Evolutionary conservation across 2,888 invertebrate species (phyloP).

Genomic region (Dicranocentrus wangi): DNA sequence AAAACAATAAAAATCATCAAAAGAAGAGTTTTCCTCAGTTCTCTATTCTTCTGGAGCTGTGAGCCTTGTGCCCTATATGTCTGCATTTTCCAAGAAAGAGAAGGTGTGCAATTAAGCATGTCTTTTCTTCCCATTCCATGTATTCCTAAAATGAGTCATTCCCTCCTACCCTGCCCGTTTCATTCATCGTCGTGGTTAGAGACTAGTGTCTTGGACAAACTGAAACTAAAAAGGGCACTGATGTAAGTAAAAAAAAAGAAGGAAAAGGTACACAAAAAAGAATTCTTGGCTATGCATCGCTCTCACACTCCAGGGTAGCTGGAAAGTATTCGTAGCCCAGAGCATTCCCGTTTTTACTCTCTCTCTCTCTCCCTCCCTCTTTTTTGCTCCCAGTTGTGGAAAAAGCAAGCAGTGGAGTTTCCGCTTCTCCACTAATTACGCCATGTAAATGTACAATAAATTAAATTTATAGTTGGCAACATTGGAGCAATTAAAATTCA

Average conservation of each 20-base stretch:
- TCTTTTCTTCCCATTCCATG: conserved; percentile 27
- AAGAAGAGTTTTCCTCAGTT: conserved; percentile 5
- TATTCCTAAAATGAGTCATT: conserved; percentile 40
- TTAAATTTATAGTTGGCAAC: conserved; percentile 59
- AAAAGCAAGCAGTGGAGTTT: conserved; percentile 24
- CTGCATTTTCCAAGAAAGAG: conserved; percentile 20
- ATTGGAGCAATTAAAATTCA: conserved; percentile 56
- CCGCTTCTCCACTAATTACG: conserved; percentile 52
- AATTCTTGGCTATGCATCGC: conserved; percentile 6
- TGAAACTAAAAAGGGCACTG: neutral
- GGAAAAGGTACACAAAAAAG: conserved; percentile 2
- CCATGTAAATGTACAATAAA: conserved; percentile 59
- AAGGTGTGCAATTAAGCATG: conserved; percentile 65
- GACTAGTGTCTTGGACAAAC: too few relatives aligned
- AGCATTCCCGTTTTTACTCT: neutral
- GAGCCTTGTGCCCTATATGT: neutral
- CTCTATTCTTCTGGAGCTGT: too few relatives aligned
- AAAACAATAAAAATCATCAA: conserved; percentile 32
- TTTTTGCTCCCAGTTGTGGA: conserved; percentile 6
- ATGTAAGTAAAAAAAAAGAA: conserved; percentile 3
- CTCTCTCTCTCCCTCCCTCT: conserved; percentile 1
- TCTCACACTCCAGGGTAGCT: too few relatives aligned
- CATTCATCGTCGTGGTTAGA: too few relatives aligned
- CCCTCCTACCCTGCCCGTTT: neutral
- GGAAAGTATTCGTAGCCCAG: too few relatives aligned